phyloP scores from a whole-genome alignment of 2,888 invertebrate genomes.

The Phortica magna region DNA sequence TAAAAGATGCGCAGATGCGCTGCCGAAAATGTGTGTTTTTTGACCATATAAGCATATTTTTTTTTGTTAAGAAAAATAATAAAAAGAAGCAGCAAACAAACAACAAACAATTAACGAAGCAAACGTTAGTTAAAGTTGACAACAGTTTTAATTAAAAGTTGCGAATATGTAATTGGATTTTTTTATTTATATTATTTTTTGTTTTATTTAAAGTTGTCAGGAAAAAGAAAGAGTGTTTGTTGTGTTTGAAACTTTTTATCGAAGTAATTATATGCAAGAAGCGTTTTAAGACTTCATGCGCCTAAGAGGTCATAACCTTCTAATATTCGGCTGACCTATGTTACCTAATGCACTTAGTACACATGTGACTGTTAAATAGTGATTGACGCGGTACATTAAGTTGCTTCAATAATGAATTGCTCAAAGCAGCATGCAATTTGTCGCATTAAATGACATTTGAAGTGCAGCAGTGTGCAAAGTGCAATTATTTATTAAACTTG shows the following conservation, averaged over 20 bases:
- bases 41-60: constrained; percentile 13
- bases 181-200: background rate
- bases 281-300: too few species aligned
- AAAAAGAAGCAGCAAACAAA: background rate
- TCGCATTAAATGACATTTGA: too few species aligned
- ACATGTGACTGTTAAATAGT: too few species aligned
- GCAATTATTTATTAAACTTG: too few species aligned
- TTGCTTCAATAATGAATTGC: too few species aligned
- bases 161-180: constrained; percentile 9
- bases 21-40: constrained; percentile 11
- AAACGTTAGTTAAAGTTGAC: constrained; percentile 17
- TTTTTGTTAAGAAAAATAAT: background rate
- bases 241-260: background rate
- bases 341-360: too few species aligned
- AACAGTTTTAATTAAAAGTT: constrained; percentile 22
- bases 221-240: background rate
- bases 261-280: background rate
- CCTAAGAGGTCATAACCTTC: too few species aligned
- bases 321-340: too few species aligned
- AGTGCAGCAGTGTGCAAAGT: too few species aligned
- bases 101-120: background rate
- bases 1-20: constrained; percentile 3
- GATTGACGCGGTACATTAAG: too few species aligned
- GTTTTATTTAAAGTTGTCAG: background rate
- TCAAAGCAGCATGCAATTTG: too few species aligned